A percentile compares a stretch with the other conserved stretches of the same genome.
Evolutionary conservation across 2,797 vertebrate genomes (phyloP).

Genomic region (Menidia menidia): DNA sequence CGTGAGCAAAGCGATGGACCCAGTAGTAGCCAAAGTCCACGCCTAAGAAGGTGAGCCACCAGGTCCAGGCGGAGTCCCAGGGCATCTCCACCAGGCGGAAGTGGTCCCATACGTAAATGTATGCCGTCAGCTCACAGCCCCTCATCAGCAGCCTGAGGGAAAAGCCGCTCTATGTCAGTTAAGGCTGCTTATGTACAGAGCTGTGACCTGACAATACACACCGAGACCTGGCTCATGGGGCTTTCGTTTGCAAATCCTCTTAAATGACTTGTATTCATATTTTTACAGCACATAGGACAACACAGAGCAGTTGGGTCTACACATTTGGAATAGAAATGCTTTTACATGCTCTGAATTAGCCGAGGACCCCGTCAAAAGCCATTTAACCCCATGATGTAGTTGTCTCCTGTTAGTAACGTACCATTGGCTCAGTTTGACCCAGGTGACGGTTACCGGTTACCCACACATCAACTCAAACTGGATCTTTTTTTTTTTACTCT

Average conservation of each 20-base stretch:
- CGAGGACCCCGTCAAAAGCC: no score
- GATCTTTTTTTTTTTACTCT: neutral
- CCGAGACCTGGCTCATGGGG: neutral
- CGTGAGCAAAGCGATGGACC: slow-evolving; percentile 90
- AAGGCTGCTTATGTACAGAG: neutral
- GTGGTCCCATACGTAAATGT: slow-evolving; percentile 90
- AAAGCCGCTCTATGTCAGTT: neutral
- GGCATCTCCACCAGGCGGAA: slow-evolving; percentile 86
- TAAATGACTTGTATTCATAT: neutral
- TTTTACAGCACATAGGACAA: neutral
- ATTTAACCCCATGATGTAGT: no score
- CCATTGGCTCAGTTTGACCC: no score
- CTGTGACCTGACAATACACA: neutral
- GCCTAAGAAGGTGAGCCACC: slow-evolving; percentile 90
- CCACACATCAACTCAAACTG: neutral
- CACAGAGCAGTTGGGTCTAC: neutral
- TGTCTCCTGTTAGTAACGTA: no score
- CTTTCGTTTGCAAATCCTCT: neutral
- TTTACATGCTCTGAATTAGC: no score
- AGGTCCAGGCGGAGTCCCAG: slow-evolving; percentile 93
- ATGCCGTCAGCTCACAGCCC: slow-evolving; percentile 87
- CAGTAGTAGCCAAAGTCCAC: slow-evolving; percentile 94
- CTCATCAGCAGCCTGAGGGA: slow-evolving; percentile 82
- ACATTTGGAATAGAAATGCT: no score
- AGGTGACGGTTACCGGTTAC: no score